Percentiles rank a stretch among this genome's conserved stretches.
Conservation (phyloP, 2,888 invertebrate genomes). For the Plagodis pulveraria region DNA sequence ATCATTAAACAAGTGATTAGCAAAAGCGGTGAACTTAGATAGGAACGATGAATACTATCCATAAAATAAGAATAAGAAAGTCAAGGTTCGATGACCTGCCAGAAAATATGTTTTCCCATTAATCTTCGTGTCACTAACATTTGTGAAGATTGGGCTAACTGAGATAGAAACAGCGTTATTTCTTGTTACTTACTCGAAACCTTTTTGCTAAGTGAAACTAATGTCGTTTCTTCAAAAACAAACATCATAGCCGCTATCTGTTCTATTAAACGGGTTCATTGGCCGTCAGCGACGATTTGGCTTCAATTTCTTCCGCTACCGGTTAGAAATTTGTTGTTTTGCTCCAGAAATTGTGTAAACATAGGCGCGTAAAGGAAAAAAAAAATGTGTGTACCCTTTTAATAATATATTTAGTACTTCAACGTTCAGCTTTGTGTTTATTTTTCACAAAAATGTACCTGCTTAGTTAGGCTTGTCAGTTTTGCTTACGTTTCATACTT, state of each 20-base stretch:
- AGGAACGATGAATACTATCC: no score
- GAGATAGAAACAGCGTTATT: background rate
- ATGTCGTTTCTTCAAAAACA: slow-evolving; percentile 25
- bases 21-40: no score
- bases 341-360: slow-evolving; percentile 6
- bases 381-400: background rate
- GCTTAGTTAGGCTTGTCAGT: no score
- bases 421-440: no score
- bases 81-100: background rate
- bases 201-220: slow-evolving; percentile 17
- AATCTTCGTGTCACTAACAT: background rate
- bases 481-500: no score
- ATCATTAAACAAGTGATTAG: no score
- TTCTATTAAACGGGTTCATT: slow-evolving; percentile 16
- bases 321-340: slow-evolving; percentile 20
- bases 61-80: background rate
- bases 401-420: no score
- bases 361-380: background rate
- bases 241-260: slow-evolving; percentile 22
- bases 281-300: slow-evolving; percentile 6
- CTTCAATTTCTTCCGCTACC: slow-evolving; percentile 16
- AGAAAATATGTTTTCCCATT: background rate
- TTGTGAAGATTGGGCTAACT: background rate
- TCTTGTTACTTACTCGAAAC: slow-evolving; percentile 7
- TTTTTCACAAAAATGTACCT: no score